Base-by-base conservation (phyloP, 30 jellyfish, hydroid and myxozoan genomes). In the Hydractinia echinata region DNA sequence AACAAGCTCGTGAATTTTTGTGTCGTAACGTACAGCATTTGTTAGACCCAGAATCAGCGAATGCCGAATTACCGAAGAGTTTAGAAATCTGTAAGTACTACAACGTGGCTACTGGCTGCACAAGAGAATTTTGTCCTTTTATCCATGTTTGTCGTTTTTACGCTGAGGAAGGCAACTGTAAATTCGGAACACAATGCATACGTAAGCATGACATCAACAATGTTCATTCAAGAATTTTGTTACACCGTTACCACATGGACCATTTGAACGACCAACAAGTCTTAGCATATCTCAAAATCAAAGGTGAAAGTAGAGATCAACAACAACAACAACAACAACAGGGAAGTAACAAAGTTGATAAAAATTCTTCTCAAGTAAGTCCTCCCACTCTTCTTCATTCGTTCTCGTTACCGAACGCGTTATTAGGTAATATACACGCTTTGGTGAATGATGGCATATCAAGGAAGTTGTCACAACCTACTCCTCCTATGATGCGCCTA, bases 41-140 rank as follows among this genome's bases (percentile, higher is more conserved):
- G 11, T 64, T 92, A 8, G 98, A 92, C 15, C 96, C 83, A 20
- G 82, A 76, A 16, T 72, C 84, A 39, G 79, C 82, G 15, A 88
- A 84, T 58, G 58, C 94, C 20, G 88, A 77, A 53, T 61, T 80
- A 73, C 98, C 98, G 52, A 92, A 86, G 60, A 81, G 93, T 53
- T 73, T 92, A 77, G 96, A 92, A 71, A 87, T 92, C 5, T 92
- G 98, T 76, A 83, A 92, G 55, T 92, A 92, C 66, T 92, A 92
- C 71, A 92, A 92, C 67, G 98, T 92, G 11, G 95, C 96, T 7
- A 86, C 89, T 15, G 98, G 98, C 7, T 92, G 98, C 83, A 86
- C 96, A 50, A 56, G 98, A 51, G 98, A 68, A 48, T 70, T 52
- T 8, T 92, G 98, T 69, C 98, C 98, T 14, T 92, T 71, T 56